A percentile compares a stretch with the other conserved stretches of the same genome.
Evolutionary conservation across 35 echinoderm and acorn worm genomes (phyloP).

Genomic region (Lytechinus variegatus): DNA sequence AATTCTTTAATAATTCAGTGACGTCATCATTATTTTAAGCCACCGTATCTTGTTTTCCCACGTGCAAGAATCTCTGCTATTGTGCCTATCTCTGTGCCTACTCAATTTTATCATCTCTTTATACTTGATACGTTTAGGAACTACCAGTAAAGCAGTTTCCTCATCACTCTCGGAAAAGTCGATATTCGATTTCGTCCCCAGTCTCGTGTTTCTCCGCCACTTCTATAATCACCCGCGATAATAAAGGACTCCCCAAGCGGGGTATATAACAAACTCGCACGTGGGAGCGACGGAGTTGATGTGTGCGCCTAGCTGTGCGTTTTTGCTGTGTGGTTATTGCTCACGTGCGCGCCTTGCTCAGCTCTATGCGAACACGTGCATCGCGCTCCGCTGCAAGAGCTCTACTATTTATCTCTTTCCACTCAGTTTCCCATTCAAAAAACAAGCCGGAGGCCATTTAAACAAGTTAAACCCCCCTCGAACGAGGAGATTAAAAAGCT

Average conservation of each 20-base stretch:
- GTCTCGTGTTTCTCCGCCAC: not conserved
- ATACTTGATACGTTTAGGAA: not conserved
- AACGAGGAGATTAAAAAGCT: slow-evolving; percentile 37
- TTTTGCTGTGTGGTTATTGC: not conserved
- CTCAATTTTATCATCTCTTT: slow-evolving; percentile 4
- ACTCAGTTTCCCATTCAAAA: not conserved
- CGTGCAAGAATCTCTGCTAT: not conserved
- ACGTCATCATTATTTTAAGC: not conserved
- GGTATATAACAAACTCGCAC: slow-evolving; percentile 31
- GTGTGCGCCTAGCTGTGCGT: not conserved
- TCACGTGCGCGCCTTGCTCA: slow-evolving; percentile 30
- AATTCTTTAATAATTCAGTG: not conserved
- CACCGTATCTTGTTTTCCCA: not conserved
- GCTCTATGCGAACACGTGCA: slow-evolving; percentile 5
- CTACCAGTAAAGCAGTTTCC: not conserved
- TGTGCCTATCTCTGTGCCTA: not conserved
- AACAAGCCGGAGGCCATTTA: slow-evolving; percentile 39
- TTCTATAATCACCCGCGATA: not conserved
- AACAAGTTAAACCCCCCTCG: slow-evolving; percentile 39
- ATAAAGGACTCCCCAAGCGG: not conserved
- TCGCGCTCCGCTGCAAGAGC: not conserved
- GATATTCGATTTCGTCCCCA: slow-evolving; percentile 4
- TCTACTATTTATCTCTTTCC: slow-evolving; percentile 31
- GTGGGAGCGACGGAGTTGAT: not conserved
- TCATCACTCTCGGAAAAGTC: not conserved